phyloP scores from a whole-genome alignment of 2,888 invertebrate genomes.

The Chloroclystis v-ata region DNA sequence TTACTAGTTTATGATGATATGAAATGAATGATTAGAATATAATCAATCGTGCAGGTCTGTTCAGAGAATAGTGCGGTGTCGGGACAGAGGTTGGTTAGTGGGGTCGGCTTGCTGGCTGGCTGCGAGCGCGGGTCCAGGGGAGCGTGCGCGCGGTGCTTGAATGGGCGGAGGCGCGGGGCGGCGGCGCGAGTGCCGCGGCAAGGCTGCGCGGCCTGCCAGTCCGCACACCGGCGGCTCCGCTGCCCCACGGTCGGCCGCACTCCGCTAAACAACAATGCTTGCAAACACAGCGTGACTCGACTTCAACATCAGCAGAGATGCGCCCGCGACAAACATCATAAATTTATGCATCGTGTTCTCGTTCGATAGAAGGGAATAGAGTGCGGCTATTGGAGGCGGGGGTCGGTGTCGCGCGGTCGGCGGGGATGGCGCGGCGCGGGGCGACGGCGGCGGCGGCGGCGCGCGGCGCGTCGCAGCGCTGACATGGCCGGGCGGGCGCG shows the following conservation, averaged over 20 bases:
- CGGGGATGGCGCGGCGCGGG: constrained; percentile 65
- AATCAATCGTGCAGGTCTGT: constrained; percentile 6
- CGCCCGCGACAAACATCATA: constrained; percentile 68
- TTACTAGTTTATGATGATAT: constrained; percentile 13
- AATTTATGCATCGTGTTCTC: constrained; percentile 63
- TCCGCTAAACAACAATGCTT: constrained; percentile 76
- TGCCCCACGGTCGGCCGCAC: constrained; percentile 78
- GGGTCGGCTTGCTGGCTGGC: not conserved
- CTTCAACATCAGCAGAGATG: constrained; percentile 59
- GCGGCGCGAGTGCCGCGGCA: constrained; percentile 47
- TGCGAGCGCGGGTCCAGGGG: constrained; percentile 35
- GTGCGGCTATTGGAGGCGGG: constrained; percentile 54
- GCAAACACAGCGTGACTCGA: constrained; percentile 69
- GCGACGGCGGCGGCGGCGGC: constrained; percentile 56
- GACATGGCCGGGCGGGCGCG: constrained; percentile 76
- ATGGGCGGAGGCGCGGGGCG: constrained; percentile 44
- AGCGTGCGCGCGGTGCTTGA: constrained; percentile 39
- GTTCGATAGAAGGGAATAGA: constrained; percentile 64
- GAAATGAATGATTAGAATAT: constrained; percentile 9
- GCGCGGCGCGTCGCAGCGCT: constrained; percentile 72
- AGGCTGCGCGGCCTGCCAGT: constrained; percentile 67
- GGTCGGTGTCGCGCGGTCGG: constrained; percentile 52
- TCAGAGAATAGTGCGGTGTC: not conserved
- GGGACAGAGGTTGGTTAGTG: constrained; percentile 2
- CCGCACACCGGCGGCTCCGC: constrained; percentile 78